A percentile compares a stretch with the other conserved stretches of the same genome.
phyloP scores from a whole-genome alignment of 2,113 vertebrate species.

The Scortum barcoo region DNA sequence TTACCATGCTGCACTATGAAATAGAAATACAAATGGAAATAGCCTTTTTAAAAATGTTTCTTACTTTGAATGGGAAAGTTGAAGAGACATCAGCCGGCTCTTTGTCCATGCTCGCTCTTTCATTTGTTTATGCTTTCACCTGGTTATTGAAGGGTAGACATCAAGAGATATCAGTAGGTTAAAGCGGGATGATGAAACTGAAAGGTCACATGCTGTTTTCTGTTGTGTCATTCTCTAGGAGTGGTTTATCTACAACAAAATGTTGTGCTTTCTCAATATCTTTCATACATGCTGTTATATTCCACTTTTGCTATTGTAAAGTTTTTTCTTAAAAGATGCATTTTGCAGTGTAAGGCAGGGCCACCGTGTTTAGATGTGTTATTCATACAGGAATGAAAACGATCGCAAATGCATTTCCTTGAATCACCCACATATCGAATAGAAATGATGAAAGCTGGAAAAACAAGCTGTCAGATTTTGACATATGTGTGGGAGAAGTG shows the following conservation, averaged over 20 bases:
- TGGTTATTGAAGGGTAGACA: neutral
- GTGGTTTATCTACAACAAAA: neutral
- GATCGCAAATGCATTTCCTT: neutral
- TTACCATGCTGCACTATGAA: no score
- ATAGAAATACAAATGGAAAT: neutral
- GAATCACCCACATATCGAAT: neutral
- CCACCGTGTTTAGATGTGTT: neutral
- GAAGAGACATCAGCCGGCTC: neutral
- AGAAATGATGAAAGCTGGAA: neutral
- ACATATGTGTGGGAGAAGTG: conserved; percentile 14
- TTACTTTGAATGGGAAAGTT: no score
- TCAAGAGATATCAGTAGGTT: no score
- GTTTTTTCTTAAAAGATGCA: neutral
- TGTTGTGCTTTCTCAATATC: neutral
- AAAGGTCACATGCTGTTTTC: no score
- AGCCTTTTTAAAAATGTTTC: no score
- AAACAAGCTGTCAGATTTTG: conserved; percentile 4
- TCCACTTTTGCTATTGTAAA: neutral
- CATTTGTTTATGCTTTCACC: neutral
- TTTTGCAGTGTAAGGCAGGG: neutral
- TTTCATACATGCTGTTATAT: neutral
- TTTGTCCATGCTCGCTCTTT: neutral
- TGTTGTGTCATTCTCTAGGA: no score
- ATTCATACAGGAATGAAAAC: neutral
- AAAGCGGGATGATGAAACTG: no score